Percentiles rank a stretch among this genome's conserved stretches.
Evolutionary conservation across 2,113 vertebrate genomes (phyloP).

Genomic region (Oryzias woworae): DNA sequence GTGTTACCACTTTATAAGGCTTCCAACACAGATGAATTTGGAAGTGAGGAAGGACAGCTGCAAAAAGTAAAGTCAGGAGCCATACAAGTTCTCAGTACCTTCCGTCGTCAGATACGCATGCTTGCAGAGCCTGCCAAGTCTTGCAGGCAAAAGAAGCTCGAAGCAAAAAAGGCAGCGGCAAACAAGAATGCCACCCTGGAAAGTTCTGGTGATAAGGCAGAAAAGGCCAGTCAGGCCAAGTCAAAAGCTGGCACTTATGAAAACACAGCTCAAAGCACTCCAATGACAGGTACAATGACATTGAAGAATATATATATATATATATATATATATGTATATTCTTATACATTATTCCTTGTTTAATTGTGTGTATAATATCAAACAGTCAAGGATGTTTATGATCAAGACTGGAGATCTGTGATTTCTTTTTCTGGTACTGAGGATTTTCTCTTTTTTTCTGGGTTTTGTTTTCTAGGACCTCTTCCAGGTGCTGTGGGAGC

Average conservation of each 20-base stretch:
- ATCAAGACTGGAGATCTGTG: neutral
- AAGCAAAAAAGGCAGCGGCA: constrained; percentile 88
- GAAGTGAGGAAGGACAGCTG: constrained; percentile 88
- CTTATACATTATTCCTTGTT: neutral
- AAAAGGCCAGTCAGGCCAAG: constrained; percentile 83
- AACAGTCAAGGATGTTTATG: too few relatives aligned
- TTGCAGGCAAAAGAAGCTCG: constrained; percentile 91
- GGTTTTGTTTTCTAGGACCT: constrained; percentile 49
- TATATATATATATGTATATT: neutral
- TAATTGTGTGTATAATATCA: too few relatives aligned
- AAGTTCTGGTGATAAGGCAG: constrained; percentile 79
- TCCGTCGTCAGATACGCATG: constrained; percentile 92
- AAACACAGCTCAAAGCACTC: constrained; percentile 48
- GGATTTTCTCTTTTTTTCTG: neutral
- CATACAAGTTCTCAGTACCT: constrained; percentile 91
- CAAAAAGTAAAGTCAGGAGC: constrained; percentile 90
- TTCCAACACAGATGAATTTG: constrained; percentile 91
- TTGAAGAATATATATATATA: neutral
- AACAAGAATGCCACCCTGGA: constrained; percentile 86
- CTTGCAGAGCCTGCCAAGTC: constrained; percentile 91
- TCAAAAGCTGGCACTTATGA: constrained; percentile 81
- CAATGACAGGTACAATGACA: constrained; percentile 64
- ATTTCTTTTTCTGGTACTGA: neutral
- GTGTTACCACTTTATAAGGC: constrained; percentile 94
- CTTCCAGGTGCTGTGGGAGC: constrained; percentile 58